Percentiles rank a stretch among this genome's conserved stretches.
Conservation (phyloP, 2,113 vertebrate genomes). For the Gallinago undulata region DNA sequence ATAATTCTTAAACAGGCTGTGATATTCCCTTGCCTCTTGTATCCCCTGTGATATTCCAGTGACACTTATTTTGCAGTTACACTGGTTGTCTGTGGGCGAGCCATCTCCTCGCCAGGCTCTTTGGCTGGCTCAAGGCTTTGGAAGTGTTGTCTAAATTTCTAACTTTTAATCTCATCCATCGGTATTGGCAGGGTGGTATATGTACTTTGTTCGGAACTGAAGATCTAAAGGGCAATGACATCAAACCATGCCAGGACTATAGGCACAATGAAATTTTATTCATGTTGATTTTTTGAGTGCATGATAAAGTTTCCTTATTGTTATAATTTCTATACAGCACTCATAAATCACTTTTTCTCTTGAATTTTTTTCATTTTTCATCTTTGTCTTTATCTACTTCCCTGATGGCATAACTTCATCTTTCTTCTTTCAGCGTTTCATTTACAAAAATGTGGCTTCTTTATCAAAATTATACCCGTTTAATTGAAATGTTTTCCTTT, state of each 20-base stretch:
- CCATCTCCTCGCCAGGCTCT: accelerated
- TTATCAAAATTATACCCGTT: not conserved
- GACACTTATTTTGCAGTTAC: not conserved
- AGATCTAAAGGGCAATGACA: not conserved
- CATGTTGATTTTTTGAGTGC: not conserved
- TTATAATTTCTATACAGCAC: not conserved
- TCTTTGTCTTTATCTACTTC: not conserved
- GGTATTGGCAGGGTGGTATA: not conserved
- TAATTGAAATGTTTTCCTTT: not conserved
- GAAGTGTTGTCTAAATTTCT: not conserved
- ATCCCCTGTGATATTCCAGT: not conserved
- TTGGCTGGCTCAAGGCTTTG: not conserved
- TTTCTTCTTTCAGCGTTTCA: not conserved
- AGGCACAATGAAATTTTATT: not conserved
- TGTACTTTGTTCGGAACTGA: not conserved
- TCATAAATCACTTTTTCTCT: not conserved
- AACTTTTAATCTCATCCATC: not conserved
- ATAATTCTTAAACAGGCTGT: not conserved
- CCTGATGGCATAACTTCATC: not conserved
- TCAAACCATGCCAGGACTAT: no score
- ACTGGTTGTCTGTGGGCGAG: not conserved
- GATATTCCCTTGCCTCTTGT: not conserved
- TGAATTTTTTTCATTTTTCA: not conserved
- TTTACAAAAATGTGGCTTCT: not conserved
- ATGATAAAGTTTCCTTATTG: not conserved